Evolutionary conservation across 2,888 invertebrate species (phyloP).

Genomic region (Serripes groenlandicus): DNA sequence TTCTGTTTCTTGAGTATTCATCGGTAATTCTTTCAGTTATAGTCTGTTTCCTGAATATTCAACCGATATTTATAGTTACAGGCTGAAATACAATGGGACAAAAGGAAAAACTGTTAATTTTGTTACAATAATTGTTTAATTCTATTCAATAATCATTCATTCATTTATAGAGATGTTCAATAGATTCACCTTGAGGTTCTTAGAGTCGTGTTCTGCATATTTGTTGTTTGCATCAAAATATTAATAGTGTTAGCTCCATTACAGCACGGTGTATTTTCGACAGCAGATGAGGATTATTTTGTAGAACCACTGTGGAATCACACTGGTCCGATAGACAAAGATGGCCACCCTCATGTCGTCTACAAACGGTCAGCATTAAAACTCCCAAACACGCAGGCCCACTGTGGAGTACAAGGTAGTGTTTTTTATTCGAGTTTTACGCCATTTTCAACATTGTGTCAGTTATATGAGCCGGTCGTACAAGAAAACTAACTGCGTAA

Average conservation of each 20-base stretch:
- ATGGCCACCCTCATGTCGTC: constrained; percentile 82
- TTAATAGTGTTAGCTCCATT: too few species aligned
- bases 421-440: not conserved
- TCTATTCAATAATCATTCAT: too few species aligned
- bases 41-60: too few species aligned
- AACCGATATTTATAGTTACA: too few species aligned
- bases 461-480: too few species aligned
- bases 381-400: constrained; percentile 68
- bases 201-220: too few species aligned
- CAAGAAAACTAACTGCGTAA: too few species aligned
- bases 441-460: not conserved
- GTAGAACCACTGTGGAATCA: constrained; percentile 85
- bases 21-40: not conserved
- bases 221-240: too few species aligned
- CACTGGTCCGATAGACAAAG: constrained; percentile 71
- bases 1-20: not conserved
- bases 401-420: constrained; percentile 82
- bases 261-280: constrained; percentile 84
- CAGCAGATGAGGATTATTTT: constrained; percentile 82
- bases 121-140: too few species aligned
- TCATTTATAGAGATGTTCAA: too few species aligned
- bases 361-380: constrained; percentile 82
- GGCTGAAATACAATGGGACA: too few species aligned
- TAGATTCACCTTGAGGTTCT: not conserved
- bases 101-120: too few species aligned